Conservation (phyloP, 2,113 vertebrate species). For the Aramus guarauna region DNA sequence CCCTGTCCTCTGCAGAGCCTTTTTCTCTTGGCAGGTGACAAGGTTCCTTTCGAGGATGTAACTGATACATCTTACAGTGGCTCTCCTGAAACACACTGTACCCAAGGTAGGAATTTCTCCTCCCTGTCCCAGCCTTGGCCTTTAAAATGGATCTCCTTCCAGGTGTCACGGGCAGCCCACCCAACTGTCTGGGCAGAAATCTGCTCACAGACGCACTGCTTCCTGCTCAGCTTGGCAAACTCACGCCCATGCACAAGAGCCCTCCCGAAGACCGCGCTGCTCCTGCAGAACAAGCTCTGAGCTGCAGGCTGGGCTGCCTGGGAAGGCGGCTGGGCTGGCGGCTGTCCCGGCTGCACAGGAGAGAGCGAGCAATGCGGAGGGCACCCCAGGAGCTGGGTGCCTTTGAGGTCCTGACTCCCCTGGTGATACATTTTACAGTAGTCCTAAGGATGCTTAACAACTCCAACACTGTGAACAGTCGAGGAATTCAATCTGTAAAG, state of each 20-base stretch:
- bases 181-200: not conserved
- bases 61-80: not conserved
- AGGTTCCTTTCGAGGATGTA: not conserved
- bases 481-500: not conserved
- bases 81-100: not conserved
- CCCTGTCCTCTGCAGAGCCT: not conserved
- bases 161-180: not conserved
- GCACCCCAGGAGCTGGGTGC: not conserved
- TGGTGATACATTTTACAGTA: not conserved
- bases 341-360: not conserved
- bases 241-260: not conserved
- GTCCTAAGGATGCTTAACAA: not conserved
- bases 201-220: not conserved
- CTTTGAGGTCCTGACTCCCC: not conserved
- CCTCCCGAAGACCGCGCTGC: not conserved
- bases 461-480: not conserved
- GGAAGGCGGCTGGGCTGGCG: not conserved
- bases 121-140: not conserved
- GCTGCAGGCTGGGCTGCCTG: not conserved
- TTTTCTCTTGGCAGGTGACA: not conserved
- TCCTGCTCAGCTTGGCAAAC: not conserved
- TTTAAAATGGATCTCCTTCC: not conserved
- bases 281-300: not conserved
- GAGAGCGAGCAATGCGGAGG: rapidly evolving
- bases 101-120: not conserved